A percentile compares a stretch with the other conserved stretches of the same genome.
These are phyloP conservation scores for Corydoras sp. DNA, from an alignment of 2,113 vertebrate genomes.

Conservation along the genomic window DNA sequence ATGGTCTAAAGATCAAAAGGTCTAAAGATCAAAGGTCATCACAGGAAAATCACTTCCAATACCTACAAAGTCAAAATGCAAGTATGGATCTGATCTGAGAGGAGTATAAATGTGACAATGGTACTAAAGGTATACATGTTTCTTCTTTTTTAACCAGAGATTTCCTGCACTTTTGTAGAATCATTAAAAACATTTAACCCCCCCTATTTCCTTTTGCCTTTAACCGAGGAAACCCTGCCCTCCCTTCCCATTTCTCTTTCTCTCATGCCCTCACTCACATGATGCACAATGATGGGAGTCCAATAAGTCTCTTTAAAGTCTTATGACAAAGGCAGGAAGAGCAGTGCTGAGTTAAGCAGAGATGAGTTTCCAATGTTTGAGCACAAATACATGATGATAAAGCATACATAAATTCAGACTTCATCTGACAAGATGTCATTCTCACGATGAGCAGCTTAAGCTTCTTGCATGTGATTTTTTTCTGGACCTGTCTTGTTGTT, in stretches of 20 bases:
- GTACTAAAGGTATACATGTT: not conserved
- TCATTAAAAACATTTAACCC: slow-evolving; percentile 40
- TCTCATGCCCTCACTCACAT: not conserved
- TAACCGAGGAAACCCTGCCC: slow-evolving; percentile 38
- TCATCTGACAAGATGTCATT: too few species aligned
- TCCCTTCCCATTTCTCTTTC: slow-evolving; percentile 1
- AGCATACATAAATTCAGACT: too few species aligned
- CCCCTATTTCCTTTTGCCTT: slow-evolving; percentile 38
- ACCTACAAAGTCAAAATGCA: not conserved
- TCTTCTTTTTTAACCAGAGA: slow-evolving; percentile 5
- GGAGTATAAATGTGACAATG: not conserved
- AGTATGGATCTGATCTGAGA: not conserved
- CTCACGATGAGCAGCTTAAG: too few species aligned
- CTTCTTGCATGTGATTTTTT: too few species aligned
- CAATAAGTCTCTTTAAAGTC: not conserved
- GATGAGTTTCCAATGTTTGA: not conserved
- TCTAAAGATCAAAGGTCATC: not conserved
- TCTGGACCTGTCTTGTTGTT: too few species aligned
- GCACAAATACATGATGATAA: too few species aligned
- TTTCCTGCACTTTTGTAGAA: slow-evolving; percentile 46
- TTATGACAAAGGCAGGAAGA: not conserved
- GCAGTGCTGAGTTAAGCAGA: not conserved
- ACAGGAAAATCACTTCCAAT: not conserved
- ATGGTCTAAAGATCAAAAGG: too few species aligned
- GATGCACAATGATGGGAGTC: not conserved